Evolutionary conservation across 2,797 vertebrate species (phyloP).

Genomic region (Microctenopoma lineatum): DNA sequence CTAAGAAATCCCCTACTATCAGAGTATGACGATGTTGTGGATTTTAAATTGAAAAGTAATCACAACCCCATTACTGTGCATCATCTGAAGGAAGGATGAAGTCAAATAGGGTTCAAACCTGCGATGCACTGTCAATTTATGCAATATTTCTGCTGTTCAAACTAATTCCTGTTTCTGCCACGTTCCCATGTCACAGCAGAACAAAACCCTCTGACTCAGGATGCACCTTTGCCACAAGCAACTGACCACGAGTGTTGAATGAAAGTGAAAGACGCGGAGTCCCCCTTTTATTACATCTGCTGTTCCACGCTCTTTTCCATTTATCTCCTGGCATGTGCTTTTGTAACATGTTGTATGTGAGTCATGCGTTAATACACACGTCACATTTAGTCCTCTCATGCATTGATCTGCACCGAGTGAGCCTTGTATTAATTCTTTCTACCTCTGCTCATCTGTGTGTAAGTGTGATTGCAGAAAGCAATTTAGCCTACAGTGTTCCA

Average conservation of each 20-base stretch:
- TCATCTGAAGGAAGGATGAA: neutral
- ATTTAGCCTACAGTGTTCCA: slow-evolving; percentile 10
- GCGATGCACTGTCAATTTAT: slow-evolving; percentile 23
- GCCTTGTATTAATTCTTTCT: slow-evolving; percentile 25
- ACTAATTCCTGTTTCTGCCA: slow-evolving; percentile 17
- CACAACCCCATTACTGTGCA: neutral
- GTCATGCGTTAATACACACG: slow-evolving; percentile 54
- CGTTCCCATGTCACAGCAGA: slow-evolving; percentile 14
- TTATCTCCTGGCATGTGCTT: slow-evolving; percentile 60
- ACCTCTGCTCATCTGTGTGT: neutral
- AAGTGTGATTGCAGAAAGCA: slow-evolving; percentile 12
- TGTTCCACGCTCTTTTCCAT: slow-evolving; percentile 38
- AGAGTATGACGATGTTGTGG: neutral
- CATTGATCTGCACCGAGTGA: slow-evolving; percentile 44
- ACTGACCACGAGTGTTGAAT: slow-evolving; percentile 41
- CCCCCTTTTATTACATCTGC: slow-evolving; percentile 57
- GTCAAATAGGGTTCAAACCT: no score
- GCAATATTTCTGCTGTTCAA: slow-evolving; percentile 16
- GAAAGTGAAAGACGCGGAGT: slow-evolving; percentile 44
- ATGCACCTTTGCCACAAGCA: slow-evolving; percentile 30
- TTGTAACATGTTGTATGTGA: slow-evolving; percentile 55
- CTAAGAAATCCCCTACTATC: neutral
- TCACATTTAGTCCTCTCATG: slow-evolving; percentile 21
- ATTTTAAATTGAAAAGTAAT: slow-evolving; percentile 1
- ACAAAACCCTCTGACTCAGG: slow-evolving; percentile 10